A percentile compares a stretch with the other conserved stretches of the same genome.
phyloP scores from a whole-genome alignment of 2,113 vertebrate genomes.

The Vicugna pacos region DNA sequence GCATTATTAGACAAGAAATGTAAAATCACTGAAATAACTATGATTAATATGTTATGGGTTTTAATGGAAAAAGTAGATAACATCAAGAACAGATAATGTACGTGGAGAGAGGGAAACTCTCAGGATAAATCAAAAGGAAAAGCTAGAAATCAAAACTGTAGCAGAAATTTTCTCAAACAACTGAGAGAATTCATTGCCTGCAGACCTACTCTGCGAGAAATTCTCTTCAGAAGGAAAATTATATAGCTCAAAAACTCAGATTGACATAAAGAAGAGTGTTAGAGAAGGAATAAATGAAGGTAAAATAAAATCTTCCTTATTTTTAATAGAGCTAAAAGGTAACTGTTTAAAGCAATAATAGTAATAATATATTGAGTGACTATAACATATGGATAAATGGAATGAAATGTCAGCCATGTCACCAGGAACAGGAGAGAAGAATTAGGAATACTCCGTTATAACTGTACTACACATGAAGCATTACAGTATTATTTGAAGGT shows the following conservation, averaged over 20 bases:
- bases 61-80: constrained; percentile 31
- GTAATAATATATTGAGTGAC: neutral
- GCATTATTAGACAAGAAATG: constrained; percentile 39
- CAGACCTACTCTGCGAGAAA: neutral
- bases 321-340: constrained; percentile 18
- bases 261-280: neutral
- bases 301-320: neutral
- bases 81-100: constrained; percentile 27
- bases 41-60: neutral
- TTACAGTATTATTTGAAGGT: constrained; percentile 4
- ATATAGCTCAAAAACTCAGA: neutral
- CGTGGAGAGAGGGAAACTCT: constrained; percentile 24
- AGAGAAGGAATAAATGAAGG: constrained; percentile 39
- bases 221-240: constrained; percentile 39
- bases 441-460: neutral
- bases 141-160: constrained; percentile 8
- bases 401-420: constrained; percentile 1
- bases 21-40: constrained; percentile 51
- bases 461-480: neutral
- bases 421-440: neutral
- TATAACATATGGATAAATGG: neutral
- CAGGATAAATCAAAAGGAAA: constrained; percentile 50
- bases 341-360: constrained; percentile 20
- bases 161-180: constrained; percentile 47
- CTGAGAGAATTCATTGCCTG: constrained; percentile 1